Evolutionary conservation across 2,113 vertebrate species (phyloP), one percentile per base, ranked within the genome.

Genomic region (Gymnogyps californianus): DNA sequence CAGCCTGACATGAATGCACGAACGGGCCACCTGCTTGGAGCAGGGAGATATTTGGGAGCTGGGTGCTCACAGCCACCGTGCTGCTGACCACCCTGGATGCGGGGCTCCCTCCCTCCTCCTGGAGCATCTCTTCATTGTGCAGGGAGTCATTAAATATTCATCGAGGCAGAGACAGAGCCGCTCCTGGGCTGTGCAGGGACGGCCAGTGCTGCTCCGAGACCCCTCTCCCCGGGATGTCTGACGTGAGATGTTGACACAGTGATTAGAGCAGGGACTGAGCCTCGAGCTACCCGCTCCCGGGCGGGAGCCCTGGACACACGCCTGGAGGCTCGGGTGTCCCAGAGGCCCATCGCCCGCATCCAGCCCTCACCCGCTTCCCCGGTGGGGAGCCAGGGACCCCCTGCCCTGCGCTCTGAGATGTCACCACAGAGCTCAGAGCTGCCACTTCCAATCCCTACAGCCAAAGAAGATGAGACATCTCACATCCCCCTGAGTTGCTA

Each of bases 91-190:
- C 16, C 10, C 61, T 64, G 31, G 28, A 36, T 2, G 2, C 22
- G 24, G 42, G 44, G 34, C 13, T 93, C 13, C 12, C 22, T 78
- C 32, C 20, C 26, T 75, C 9, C 69, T 66, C 49, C 40, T 2
- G 1, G 62, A 86, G 58, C 66, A 38, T 83, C 70, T 83, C 44
- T 44, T 91, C 36, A 55, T 91, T 96, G 78, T 96, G 90, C 71
- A 71, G 25, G 34, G 66, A 70, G 21, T 69, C 36, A 91, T 96
- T 94, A 96, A 97, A 96, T 95, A 96, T 97, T 96, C 24, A 96
- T 95, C 1, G 59, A 76, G 5, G 51, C 71, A 69, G 89, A 83
- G 87, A 72, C 0, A 0, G 31, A 93, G 54, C 61, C 0, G 12
- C 22, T 93, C 25, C 38, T 0, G 0, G 65, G 74, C 36, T 93